Evolutionary conservation across 1,140 invertebrate species (phyloP), one percentile per base, ranked within the genome.

Genomic region (Monomorium pharaonis): DNA sequence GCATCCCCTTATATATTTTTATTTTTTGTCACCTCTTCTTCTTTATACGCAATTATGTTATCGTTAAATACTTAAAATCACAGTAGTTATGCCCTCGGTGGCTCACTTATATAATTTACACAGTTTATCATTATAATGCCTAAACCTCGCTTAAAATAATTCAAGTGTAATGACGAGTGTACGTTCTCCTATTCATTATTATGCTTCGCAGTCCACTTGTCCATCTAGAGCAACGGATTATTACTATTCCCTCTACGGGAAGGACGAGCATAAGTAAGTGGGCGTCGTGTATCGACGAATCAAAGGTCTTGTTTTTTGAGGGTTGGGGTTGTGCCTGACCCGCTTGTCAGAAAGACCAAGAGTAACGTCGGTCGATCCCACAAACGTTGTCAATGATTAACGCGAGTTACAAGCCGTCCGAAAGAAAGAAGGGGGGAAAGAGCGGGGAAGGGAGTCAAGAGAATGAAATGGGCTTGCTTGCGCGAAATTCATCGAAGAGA

Each of bases 31-130:
- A 89, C 87, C 87, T 88, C 87, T 90, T 88, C 87, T 86, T 88
- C 49, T 87, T 90, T 76, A 72, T 90, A 94, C 94, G 92, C 91
- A 93, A 89, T 93, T 94, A 95, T 92, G 86, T 93, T 80, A 94
- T 94, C 93, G 92, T 95, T 95, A 95, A 95, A 95, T 95, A 95
- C 95, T 95, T 95, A 95, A 95, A 95, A 95, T 95, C 94, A 95
- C 94, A 95, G 94, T 95, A 95, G 94, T 95, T 94, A 95, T 95
- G 94, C 94, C 94, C 92, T 95, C 91, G 92, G 93, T 93, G 94
- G 94, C 94, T 93, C 92, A 89, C 94, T 94, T 94, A 95, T 90
- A 94, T 74, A 56, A 56, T 94, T 92, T 94, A 94, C 92, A 94
- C 92, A 94, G 86, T 94, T 85, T 92, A 84, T 84, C 86, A 63